Percentiles rank a stretch among this genome's conserved stretches.
These are phyloP conservation scores for Hydractinia symbiolongicarpus DNA, from an alignment of 30 jellyfish, hydroid and myxozoan genomes.

Conservation along the genomic window DNA sequence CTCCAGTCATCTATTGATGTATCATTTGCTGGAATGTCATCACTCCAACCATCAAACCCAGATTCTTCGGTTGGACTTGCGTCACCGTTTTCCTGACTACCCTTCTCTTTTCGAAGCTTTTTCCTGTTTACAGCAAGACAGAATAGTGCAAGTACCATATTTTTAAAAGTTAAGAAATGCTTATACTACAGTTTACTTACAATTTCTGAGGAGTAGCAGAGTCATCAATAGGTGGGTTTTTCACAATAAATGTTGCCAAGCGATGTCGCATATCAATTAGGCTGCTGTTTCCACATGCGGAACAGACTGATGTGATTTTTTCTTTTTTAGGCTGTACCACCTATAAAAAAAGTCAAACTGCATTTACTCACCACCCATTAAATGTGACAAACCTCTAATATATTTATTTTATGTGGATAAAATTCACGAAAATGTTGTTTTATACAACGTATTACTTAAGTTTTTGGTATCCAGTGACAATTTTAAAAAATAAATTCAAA, in stretches of 20 bases:
- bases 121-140: neutral
- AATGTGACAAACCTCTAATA: too few species aligned
- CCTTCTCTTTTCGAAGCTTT: slow-evolving; percentile 31
- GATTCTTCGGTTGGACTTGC: slow-evolving; percentile 48
- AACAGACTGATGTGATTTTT: slow-evolving; percentile 79
- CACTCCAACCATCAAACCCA: slow-evolving; percentile 51
- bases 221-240: slow-evolving; percentile 86
- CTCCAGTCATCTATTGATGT: slow-evolving; percentile 81
- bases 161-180: neutral
- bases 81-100: slow-evolving; percentile 27
- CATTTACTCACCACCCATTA: too few species aligned
- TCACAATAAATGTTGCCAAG: slow-evolving; percentile 78
- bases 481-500: neutral
- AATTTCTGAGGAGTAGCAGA: slow-evolving; percentile 91
- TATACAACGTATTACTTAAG: too few species aligned
- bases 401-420: too few species aligned
- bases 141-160: neutral
- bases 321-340: slow-evolving; percentile 82
- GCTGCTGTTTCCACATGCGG: slow-evolving; percentile 95
- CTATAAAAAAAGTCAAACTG: slow-evolving; percentile 12
- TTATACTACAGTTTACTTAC: slow-evolving; percentile 34
- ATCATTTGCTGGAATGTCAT: slow-evolving; percentile 21
- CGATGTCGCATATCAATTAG: slow-evolving; percentile 79
- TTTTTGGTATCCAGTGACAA: too few species aligned
- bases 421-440: too few species aligned